Evolutionary conservation across 2,888 invertebrate species (phyloP).

Genomic region (Leptogaster cylindrica): DNA sequence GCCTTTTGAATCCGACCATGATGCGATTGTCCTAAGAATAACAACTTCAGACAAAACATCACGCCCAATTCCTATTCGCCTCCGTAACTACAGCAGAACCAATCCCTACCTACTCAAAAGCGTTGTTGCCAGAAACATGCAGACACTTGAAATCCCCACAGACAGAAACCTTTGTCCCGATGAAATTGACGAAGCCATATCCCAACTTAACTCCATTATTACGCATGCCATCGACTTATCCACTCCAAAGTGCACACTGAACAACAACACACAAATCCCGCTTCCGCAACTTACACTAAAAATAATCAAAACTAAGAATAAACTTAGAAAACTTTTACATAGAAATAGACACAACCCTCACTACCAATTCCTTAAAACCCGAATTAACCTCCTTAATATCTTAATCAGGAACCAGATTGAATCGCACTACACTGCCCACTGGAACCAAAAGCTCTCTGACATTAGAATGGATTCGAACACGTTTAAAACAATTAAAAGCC

Average conservation of each 20-base stretch:
- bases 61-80: neutral
- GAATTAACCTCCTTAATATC: too few species aligned
- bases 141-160: neutral
- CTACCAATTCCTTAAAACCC: too few species aligned
- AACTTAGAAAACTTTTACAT: too few species aligned
- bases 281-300: neutral
- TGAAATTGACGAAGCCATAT: too few species aligned
- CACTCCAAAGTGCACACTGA: neutral
- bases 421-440: neutral
- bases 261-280: neutral
- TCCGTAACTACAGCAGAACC: neutral
- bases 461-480: too few species aligned
- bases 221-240: neutral
- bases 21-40: neutral
- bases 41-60: neutral
- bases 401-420: too few species aligned
- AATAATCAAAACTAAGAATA: too few species aligned
- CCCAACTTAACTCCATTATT: too few species aligned
- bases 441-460: too few species aligned
- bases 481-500: too few species aligned
- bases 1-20: neutral
- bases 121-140: neutral
- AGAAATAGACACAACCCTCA: too few species aligned
- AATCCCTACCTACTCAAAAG: neutral
- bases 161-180: neutral